Evolutionary conservation across 2,797 vertebrate species (phyloP), one percentile per base, ranked within the genome.

Genomic region (Acanthis flammea): DNA sequence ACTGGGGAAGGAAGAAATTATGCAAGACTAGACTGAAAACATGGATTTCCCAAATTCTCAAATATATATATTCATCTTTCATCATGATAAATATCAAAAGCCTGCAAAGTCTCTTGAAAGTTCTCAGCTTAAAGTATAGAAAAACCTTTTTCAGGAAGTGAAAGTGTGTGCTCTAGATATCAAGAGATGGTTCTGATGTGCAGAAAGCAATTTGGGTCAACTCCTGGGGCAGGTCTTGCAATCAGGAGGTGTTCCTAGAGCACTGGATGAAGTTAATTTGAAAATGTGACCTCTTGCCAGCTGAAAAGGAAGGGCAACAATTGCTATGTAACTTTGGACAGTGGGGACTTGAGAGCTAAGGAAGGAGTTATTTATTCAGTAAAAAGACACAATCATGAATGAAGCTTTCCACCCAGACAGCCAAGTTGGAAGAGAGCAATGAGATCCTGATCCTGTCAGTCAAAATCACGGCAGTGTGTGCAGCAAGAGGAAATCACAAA

Each of bases 351-450:
- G 27, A 70, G 61, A 62, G 11, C 11, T 65, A 3, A 3, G 24
- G 19, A 18, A 41, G 15, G 39, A 71, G 16, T 44, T 18, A 23
- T 0, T 44, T 18, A 23, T 0, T 0, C 8, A 3, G 33, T 48
- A 45, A 45, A 16, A 44, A 67, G 31, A 45, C 3, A 14, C 50
- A 54, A 30, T 19, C 2, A 0, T 9, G 25, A 33, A 27, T 18
- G 33, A 78, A 19, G 31, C 33, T 81, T 92, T 86, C 44, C 14
- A 27, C 8, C 3, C 25, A 7, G 8, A 7, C 1, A 10, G 33
- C 16, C 17, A 5, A 19, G 42, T 0, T n/a, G 30, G 10, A 47
- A 28, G n/a, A 57, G 19, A 55, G 37, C 22, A 45, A 0, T 31
- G 47, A 47, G 50, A 37, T 22, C 0, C 0, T 48, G 18, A 4